A percentile compares a stretch with the other conserved stretches of the same genome.
phyloP scores from a whole-genome alignment of 2,797 vertebrate species.

The Mergus octosetaceus region DNA sequence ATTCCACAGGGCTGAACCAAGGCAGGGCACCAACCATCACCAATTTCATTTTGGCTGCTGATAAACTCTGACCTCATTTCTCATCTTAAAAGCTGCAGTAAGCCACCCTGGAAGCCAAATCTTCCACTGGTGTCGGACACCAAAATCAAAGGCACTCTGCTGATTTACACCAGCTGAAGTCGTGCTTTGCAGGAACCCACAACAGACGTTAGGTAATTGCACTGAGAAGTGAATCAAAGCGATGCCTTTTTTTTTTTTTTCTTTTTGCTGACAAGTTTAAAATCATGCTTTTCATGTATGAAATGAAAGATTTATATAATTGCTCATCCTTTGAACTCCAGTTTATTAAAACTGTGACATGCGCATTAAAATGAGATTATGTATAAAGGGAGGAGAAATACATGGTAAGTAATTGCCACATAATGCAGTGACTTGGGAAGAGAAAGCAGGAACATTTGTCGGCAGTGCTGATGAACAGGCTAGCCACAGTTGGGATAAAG shows the following conservation, averaged over 20 bases:
- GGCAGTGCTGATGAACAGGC: neutral
- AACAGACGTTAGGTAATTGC: conserved; percentile 37
- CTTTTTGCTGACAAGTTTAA: conserved; percentile 44
- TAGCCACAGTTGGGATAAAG: neutral
- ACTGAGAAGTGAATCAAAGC: conserved; percentile 32
- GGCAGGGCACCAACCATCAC: neutral
- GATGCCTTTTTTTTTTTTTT: neutral
- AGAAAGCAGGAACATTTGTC: neutral
- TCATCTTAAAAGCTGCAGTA: conserved; percentile 20
- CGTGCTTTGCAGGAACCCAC: neutral
- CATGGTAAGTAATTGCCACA: conserved; percentile 6
- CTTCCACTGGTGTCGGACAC: neutral
- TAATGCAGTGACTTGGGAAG: neutral
- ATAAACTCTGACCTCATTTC: conserved; percentile 42
- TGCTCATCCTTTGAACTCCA: conserved; percentile 63
- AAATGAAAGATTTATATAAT: conserved; percentile 68
- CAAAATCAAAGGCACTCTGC: conserved; percentile 2
- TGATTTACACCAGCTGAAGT: neutral
- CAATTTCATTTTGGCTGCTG: neutral
- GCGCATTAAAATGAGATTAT: conserved; percentile 53
- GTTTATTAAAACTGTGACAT: conserved; percentile 51
- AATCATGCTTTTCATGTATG: conserved; percentile 47
- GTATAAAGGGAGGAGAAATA: conserved; percentile 41
- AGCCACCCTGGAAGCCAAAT: conserved; percentile 14
- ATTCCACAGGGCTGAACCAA: neutral